Base-by-base conservation (phyloP, 1,140 invertebrate species). In the Ostrea edulis region DNA sequence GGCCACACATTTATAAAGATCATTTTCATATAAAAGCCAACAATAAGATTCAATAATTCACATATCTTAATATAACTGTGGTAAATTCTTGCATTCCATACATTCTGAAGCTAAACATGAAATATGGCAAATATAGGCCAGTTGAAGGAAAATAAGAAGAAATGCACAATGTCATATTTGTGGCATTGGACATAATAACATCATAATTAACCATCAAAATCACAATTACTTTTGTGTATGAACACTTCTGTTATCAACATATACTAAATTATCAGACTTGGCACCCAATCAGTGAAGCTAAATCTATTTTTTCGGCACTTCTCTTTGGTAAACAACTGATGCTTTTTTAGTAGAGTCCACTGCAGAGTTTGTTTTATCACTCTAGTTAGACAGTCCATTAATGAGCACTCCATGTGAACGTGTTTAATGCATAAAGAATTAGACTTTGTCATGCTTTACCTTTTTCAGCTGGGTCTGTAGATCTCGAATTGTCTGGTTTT, bases 401-500 rank as follows among this genome's bases (percentile, higher is more conserved):
- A 35, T 29, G 4, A 5, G 25, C 68, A 71, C 68, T 29, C 7
- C 35, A 44, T 71, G 68, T 71, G 8, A 71, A 29, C 25, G 12
- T 71, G 22, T 71, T 35, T 25, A 8, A 29, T 25, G 8, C 20
- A 11, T 29, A 17, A 35, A 25, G n/a, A 11, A 68, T 68, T 8
- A 58, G 12, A 58, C 25, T 35, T 35, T 0, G 22, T 2, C 8
- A 0, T 55, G 29, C 25, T 65, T 82, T 89, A 94, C 94, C 92
- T 95, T 93, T 87, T 91, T 92, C 0, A 95, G 88, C 84, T 94
- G 93, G 62, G 88, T 81, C 88, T 94, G 91, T 12, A 95, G 89
- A 71, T 92, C 91, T 87, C 87, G 91, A 29, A 95, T 92, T n/a
- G 92, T 93, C 86, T 94, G 90, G 86, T 93, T 94, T 52, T 94